Evolutionary conservation across 30 jellyfish, hydroid and myxozoan genomes (phyloP), one percentile per base, ranked within the genome.

Genomic region (Morbakka virulenta): DNA sequence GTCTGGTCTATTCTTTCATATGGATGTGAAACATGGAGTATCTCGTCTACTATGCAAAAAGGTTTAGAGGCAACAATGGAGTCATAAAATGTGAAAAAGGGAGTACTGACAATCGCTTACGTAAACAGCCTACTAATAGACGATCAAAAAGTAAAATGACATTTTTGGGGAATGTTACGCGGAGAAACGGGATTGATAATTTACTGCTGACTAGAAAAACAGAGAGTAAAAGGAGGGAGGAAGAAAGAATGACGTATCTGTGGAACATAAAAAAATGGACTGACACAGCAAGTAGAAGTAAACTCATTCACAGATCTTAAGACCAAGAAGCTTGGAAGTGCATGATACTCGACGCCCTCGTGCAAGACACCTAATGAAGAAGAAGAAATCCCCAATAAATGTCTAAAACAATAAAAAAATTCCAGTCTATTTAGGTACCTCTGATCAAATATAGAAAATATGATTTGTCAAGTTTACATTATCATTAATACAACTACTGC

Each of bases 1-100:
- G 2, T 67, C 24, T 28, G 80, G 3, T 30, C 80, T 49, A 33
- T 30, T 49, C 80, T 3, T 29, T 21, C 34, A 74, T 74, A 74
- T 3, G 86, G 76, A 51, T 74, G 76, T 50, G 65, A 74, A 47
- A 74, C 86, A 52, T 52, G 79, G 76, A 52, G 74, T 30, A 53
- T 53, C 86, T 74, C 76, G 35, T 30, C 32, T 47, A 53, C 21
- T 50, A 74, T 53, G 73, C 73, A 71, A 47, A 71, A 71, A 52
- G 53, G 83, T 27, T 71, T 71, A 47, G 83, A 36, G 57, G 57
- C 13, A 41, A 41, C 9, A 17, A 6, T 41, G 57, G 57, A 9
- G 57, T 9, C 57, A 41, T 41, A 9, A 41, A 9, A 41, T 17
- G 57, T 41, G n/a, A n/a, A n/a, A n/a, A n/a, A n/a, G n/a, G n/a